Conservation (phyloP, 2,113 vertebrate genomes). For the Peromyscus leucopus region DNA sequence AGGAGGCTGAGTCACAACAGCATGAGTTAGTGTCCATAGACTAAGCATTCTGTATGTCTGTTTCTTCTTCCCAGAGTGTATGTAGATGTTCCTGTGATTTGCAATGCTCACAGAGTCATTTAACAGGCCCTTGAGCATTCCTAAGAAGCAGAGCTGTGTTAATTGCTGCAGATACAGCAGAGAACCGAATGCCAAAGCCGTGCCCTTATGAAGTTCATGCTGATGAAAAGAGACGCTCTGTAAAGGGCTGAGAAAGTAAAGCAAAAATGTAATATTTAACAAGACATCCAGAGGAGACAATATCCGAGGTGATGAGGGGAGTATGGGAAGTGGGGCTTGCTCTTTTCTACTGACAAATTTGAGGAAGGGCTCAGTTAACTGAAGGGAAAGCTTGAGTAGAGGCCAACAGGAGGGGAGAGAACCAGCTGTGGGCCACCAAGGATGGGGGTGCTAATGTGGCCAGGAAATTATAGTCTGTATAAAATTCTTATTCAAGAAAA, state of each 20-base stretch:
- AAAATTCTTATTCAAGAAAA: conserved; percentile 49
- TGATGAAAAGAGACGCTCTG: neutral
- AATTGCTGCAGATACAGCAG: neutral
- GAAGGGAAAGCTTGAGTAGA: neutral
- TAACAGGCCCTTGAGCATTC: neutral
- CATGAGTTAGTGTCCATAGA: neutral
- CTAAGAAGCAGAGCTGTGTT: neutral
- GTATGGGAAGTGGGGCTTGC: neutral
- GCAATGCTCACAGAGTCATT: neutral
- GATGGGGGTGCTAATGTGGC: neutral
- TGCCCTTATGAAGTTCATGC: neutral
- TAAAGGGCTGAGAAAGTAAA: neutral
- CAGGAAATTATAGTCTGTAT: conserved; percentile 3
- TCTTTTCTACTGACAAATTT: neutral
- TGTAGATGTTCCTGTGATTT: neutral
- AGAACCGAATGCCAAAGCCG: neutral
- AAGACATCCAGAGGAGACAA: conserved; percentile 4
- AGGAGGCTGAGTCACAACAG: neutral
- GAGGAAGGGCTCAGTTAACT: neutral
- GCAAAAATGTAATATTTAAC: neutral
- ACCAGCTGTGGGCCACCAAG: neutral
- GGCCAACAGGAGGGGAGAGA: neutral
- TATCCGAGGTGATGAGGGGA: neutral
- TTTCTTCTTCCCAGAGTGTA: conserved; percentile 24
- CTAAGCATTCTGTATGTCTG: neutral